Evolutionary conservation across 2,113 vertebrate species (phyloP), one percentile per base, ranked within the genome.

Genomic region (Cichladusa arquata): DNA sequence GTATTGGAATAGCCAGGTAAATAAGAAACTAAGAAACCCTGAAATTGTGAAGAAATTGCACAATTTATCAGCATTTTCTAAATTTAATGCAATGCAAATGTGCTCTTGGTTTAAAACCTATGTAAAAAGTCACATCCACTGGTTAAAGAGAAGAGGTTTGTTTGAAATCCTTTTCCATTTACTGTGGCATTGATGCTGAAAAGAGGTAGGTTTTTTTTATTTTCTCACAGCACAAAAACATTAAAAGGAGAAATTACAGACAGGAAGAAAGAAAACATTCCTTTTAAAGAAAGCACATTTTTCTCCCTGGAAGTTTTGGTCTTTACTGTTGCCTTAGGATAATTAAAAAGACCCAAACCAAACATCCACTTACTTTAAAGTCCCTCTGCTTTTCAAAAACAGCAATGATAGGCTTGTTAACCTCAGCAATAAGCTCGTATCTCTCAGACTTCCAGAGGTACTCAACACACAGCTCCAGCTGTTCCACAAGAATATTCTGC

Each of bases 401-500:
- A 2, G 98, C 98, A 56, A 99, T 99, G 85, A 99, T 98, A 36
- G 99, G 99, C 60, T 99, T 99, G 98, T 99, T 99, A 97, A 99
- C 99, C 88, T 99, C 99, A 20, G 99, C 99, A 45, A 99, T 99
- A 89, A 99, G 99, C 89, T 99, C 99, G 0, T 99, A 98, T 94
- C 99, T 93, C 96, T 99, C 99, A 4, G 99, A 99, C 86, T 99
- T 99, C 99, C 99, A 99, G 58, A 99, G 98, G 88, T 99, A 99
- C 61, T 99, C 99, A 94, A 99, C 99, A 95, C 99, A 99, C 93
- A 99, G 92, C 88, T 99, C 99, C 89, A 99, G 98, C 98, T 99
- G 99, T 91, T 99, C 99, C 91, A 99, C 99, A 64, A 99, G 98
- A 29, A 99, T 98, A 93, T 98, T 98, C 99, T 99, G 84, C 56